Percentiles rank a stretch among this genome's conserved stretches.
Conservation (phyloP, 2,888 invertebrate species). For the Coleophora flavipennella region DNA sequence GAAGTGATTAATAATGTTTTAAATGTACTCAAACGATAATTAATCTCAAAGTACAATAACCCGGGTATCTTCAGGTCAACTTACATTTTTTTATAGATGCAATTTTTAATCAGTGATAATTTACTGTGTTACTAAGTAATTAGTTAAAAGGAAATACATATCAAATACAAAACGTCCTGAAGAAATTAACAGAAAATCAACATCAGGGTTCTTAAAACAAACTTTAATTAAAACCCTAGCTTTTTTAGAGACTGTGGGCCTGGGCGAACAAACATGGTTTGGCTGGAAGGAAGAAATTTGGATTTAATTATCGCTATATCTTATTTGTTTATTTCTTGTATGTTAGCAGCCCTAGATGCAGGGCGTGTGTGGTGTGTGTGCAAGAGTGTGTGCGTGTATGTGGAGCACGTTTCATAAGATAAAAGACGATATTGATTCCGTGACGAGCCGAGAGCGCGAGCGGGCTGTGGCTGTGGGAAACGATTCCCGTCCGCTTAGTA, state of each 20-base stretch:
- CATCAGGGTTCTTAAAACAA: conserved; percentile 31
- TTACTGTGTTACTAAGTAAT: neutral
- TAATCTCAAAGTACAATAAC: neutral
- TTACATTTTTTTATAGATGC: too few relatives aligned
- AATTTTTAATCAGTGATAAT: too few relatives aligned
- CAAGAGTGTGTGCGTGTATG: conserved; percentile 36
- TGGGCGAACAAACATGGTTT: conserved; percentile 38
- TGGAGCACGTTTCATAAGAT: conserved; percentile 67
- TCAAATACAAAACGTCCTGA: conserved; percentile 16
- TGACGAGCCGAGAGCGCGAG: conserved; percentile 57
- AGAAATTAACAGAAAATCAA: conserved; percentile 36
- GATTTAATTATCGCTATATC: conserved; percentile 50
- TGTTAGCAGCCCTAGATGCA: conserved; percentile 13
- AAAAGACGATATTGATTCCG: conserved; percentile 72
- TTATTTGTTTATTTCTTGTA: conserved; percentile 39
- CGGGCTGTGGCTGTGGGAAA: conserved; percentile 52
- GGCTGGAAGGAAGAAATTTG: conserved; percentile 45
- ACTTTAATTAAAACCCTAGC: conserved; percentile 45
- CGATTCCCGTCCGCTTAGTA: conserved; percentile 63
- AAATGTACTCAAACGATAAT: neutral
- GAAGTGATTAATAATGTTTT: neutral
- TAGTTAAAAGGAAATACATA: neutral
- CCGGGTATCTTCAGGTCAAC: too few relatives aligned
- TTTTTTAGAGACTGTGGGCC: conserved; percentile 36
- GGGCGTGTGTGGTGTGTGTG: conserved; percentile 25